Conservation (phyloP, 2,113 vertebrate species). For the Romanogobio albipinnatus region DNA sequence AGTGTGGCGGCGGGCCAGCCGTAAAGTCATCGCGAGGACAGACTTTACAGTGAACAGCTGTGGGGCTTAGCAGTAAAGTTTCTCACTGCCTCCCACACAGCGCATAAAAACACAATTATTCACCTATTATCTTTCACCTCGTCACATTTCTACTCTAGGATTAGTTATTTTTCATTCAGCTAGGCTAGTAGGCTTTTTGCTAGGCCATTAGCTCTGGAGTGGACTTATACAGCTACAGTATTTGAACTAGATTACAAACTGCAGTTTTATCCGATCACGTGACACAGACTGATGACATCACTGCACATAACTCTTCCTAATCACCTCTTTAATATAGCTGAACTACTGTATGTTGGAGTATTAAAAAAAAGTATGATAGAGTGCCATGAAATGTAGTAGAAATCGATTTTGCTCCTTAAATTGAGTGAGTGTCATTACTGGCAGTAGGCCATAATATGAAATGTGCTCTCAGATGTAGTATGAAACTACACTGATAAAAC, state of each 20-base stretch:
- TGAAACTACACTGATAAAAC: not conserved
- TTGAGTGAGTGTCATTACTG: slow-evolving; percentile 14
- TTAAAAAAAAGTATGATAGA: not conserved
- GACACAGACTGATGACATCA: not conserved
- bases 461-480: not conserved
- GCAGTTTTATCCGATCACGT: not conserved
- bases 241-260: not conserved
- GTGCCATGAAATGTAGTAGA: not conserved
- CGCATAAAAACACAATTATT: slow-evolving; percentile 21
- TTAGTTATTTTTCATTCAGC: not conserved
- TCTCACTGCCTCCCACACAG: slow-evolving; percentile 9
- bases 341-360: not conserved
- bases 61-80: slow-evolving; percentile 18
- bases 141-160: not conserved
- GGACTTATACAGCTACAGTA: not conserved
- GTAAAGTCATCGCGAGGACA: slow-evolving; percentile 18
- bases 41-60: slow-evolving; percentile 32
- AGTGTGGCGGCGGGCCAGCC: not conserved
- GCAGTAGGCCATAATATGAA: slow-evolving; percentile 2
- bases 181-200: not conserved
- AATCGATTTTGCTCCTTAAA: slow-evolving; percentile 2
- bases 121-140: slow-evolving; percentile 15
- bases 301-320: not conserved
- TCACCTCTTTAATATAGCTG: not conserved
- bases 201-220: not conserved